Percentiles rank a stretch among this genome's conserved stretches.
Evolutionary conservation across 2,113 vertebrate species (phyloP).

Genomic region (Ictidomys tridecemlineatus): DNA sequence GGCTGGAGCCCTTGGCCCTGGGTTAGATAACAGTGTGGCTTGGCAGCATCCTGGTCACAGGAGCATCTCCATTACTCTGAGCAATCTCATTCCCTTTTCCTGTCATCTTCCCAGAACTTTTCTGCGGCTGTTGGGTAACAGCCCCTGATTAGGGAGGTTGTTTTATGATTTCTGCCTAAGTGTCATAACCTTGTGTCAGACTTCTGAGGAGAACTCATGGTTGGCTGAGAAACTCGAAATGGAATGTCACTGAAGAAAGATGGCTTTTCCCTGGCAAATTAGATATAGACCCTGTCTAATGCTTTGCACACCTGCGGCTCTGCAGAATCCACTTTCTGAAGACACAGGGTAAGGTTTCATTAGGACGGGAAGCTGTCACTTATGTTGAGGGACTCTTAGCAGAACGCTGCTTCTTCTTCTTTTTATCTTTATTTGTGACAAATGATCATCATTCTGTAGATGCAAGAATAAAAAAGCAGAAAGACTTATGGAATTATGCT

Average conservation of each 20-base stretch:
- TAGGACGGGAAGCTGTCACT: no score
- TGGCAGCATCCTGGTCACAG: not conserved
- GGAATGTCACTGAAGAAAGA: not conserved
- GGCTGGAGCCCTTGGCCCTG: no score
- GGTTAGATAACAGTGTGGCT: not conserved
- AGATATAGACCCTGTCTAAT: no score
- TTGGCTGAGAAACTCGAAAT: not conserved
- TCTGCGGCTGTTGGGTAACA: not conserved
- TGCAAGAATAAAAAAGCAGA: not conserved
- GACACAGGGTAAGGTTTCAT: no score
- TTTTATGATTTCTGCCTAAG: not conserved
- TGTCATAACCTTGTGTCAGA: not conserved
- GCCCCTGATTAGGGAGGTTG: no score
- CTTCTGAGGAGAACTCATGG: not conserved
- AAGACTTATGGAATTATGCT: not conserved
- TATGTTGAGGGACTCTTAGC: no score
- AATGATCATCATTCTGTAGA: no score
- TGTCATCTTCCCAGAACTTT: not conserved
- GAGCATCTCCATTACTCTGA: not conserved
- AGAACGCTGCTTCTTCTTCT: no score
- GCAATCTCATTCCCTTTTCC: not conserved
- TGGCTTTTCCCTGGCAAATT: no score
- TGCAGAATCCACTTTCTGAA: no score
- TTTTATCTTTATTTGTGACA: no score
- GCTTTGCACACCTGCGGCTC: no score